Evolutionary conservation across 1,140 invertebrate species (phyloP).

Genomic region (Achroia grisella): DNA sequence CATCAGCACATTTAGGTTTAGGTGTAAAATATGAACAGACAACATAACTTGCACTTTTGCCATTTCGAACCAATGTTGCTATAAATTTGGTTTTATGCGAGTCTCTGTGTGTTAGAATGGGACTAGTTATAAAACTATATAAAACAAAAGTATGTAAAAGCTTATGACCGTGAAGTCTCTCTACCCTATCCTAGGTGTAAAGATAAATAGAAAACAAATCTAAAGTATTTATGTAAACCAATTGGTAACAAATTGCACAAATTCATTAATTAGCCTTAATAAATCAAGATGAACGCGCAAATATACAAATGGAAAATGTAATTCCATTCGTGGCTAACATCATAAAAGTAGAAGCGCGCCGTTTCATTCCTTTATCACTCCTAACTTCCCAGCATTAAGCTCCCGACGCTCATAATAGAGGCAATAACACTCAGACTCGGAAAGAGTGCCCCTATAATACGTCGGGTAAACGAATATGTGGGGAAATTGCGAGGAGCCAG

Average conservation of each 20-base stretch:
- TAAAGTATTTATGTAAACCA: neutral
- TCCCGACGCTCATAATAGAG: constrained; percentile 46
- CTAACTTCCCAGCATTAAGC: constrained; percentile 36
- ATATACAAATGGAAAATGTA: constrained; percentile 3
- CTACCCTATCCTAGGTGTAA: too few species aligned
- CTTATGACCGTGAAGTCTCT: too few species aligned
- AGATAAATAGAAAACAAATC: too few species aligned
- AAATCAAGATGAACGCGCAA: constrained; percentile 4
- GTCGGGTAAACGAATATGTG: constrained; percentile 64
- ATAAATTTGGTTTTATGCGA: too few species aligned
- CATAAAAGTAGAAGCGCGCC: constrained; percentile 16
- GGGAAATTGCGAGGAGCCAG: constrained; percentile 35
- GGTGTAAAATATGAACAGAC: too few species aligned
- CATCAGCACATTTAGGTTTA: too few species aligned
- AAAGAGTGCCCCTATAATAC: constrained; percentile 57
- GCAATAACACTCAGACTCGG: constrained; percentile 58
- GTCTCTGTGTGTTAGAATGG: too few species aligned
- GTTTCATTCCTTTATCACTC: constrained; percentile 27
- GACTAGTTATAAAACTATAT: too few species aligned
- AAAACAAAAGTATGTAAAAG: too few species aligned
- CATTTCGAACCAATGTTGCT: too few species aligned
- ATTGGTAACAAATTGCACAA: neutral
- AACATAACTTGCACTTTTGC: too few species aligned
- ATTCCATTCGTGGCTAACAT: constrained; percentile 19
- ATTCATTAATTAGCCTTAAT: neutral